A percentile compares a stretch with the other conserved stretches of the same genome.
These are phyloP conservation scores for Adelosebastes latens DNA, from an alignment of 2,797 vertebrate species.

Conservation along the genomic window DNA sequence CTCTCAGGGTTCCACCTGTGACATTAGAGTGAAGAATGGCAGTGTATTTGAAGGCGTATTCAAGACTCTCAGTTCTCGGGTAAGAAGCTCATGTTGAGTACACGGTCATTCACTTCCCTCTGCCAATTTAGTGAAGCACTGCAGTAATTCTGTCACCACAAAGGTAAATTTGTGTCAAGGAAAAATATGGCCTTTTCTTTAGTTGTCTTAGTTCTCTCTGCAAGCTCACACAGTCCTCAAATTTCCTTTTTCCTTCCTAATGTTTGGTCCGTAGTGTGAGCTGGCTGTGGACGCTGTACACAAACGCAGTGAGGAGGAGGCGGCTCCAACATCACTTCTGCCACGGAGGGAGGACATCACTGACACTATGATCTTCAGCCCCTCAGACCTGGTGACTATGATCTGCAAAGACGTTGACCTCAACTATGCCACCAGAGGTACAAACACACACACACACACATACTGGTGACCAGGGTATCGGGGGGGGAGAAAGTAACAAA, in stretches of 20 bases:
- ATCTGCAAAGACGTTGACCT: constrained; percentile 93
- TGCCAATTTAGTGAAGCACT: not conserved
- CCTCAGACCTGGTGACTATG: constrained; percentile 89
- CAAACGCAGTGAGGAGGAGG: constrained; percentile 76
- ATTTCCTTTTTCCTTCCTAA: not conserved
- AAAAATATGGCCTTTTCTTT: not conserved
- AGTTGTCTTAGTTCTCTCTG: not conserved
- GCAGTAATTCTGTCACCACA: not conserved
- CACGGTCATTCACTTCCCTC: not conserved
- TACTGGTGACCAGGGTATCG: too few relatives aligned
- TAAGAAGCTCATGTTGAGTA: constrained; percentile 66
- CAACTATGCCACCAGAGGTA: constrained; percentile 93
- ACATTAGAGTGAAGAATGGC: constrained; percentile 92
- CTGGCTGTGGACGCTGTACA: constrained; percentile 94
- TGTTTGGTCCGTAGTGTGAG: constrained; percentile 85
- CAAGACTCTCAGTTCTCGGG: constrained; percentile 93
- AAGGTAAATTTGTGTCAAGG: not conserved
- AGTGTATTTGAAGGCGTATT: constrained; percentile 91
- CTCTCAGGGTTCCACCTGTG: constrained; percentile 92
- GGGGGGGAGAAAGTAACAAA: not conserved
- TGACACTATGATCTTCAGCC: constrained; percentile 94
- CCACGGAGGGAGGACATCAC: constrained; percentile 92
- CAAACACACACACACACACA: not conserved
- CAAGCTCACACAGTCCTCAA: not conserved
- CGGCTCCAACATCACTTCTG: constrained; percentile 49